phyloP scores from a whole-genome alignment of 2,113 vertebrate genomes.

The Pantherophis guttatus region DNA sequence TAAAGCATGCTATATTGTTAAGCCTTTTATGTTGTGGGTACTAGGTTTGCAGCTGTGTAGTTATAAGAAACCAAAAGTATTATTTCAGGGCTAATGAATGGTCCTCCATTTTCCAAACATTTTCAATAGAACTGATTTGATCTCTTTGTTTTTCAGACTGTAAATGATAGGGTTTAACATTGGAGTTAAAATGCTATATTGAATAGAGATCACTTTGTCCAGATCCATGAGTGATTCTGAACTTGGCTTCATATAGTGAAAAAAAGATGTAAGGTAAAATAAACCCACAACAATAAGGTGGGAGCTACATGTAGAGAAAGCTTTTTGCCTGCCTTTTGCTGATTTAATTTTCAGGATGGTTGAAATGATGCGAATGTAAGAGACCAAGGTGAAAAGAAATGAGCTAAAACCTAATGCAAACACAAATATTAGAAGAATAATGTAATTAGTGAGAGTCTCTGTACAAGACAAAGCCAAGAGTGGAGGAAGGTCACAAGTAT shows the following conservation, averaged over 20 bases:
- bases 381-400: background rate
- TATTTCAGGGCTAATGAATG: background rate
- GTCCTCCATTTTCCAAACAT: background rate
- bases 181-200: background rate
- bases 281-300: background rate
- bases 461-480: background rate
- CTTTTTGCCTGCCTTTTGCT: background rate
- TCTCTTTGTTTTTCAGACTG: background rate
- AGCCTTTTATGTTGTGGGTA: background rate
- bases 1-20: background rate
- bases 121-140: constrained; percentile 46
- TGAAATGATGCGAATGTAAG: background rate
- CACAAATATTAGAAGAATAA: background rate
- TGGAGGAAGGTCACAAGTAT: background rate
- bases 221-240: background rate
- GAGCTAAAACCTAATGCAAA: background rate
- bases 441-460: background rate
- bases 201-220: background rate
- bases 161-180: background rate
- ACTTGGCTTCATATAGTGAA: background rate
- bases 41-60: background rate
- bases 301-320: background rate
- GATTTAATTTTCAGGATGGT: background rate
- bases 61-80: background rate
- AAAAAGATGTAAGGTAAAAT: background rate